Evolutionary conservation across 2,113 vertebrate genomes (phyloP).

Genomic region (Solenodon paradoxus): DNA sequence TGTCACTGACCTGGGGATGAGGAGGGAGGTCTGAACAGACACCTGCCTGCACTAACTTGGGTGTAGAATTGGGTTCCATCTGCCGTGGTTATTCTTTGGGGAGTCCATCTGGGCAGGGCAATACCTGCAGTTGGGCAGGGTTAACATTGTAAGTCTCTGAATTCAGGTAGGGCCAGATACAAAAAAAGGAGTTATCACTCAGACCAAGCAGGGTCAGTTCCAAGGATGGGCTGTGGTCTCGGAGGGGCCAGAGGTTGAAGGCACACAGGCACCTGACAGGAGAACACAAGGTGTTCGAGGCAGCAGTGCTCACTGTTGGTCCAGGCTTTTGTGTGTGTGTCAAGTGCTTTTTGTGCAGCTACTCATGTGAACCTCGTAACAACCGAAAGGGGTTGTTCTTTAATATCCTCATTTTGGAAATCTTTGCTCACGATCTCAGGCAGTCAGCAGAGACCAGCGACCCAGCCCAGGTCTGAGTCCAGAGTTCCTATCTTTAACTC

Average conservation of each 20-base stretch:
- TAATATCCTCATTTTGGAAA: neutral
- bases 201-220: neutral
- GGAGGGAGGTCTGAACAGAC: neutral
- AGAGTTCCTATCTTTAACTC: neutral
- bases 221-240: neutral
- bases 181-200: neutral
- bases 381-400: neutral
- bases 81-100: neutral
- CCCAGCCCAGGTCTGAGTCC: neutral
- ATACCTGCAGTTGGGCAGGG: neutral
- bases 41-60: neutral
- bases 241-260: neutral
- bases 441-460: neutral
- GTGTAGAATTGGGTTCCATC: neutral
- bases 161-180: neutral
- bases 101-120: neutral
- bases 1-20: neutral
- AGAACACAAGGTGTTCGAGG: neutral
- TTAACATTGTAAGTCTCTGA: neutral
- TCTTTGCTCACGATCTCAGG: neutral
- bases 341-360: neutral
- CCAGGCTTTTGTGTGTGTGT: neutral
- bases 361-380: neutral
- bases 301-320: too few relatives aligned
- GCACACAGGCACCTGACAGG: rapidly evolving